A percentile compares a stretch with the other conserved stretches of the same genome.
Conservation (phyloP, 2,888 invertebrate species). For the Molanna angustata region DNA sequence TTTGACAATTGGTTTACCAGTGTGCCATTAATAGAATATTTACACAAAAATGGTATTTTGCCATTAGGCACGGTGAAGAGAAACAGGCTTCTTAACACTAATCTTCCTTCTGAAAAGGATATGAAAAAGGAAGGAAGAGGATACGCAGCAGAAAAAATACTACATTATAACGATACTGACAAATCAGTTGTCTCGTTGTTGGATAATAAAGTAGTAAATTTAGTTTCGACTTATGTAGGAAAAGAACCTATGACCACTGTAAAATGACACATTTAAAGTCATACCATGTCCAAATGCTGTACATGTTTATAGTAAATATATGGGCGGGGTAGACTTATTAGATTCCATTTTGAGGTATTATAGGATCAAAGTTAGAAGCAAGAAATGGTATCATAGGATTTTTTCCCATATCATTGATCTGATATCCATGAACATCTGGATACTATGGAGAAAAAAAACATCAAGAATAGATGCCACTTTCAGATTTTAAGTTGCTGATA, state of each 20-base stretch:
- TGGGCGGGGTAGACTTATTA: too few relatives aligned
- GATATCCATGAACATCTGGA: too few relatives aligned
- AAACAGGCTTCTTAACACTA: background rate
- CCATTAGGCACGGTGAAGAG: background rate
- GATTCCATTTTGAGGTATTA: too few relatives aligned
- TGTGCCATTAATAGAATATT: background rate
- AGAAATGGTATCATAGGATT: too few relatives aligned
- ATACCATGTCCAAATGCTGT: too few relatives aligned
- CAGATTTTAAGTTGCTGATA: background rate
- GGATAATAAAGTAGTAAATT: constrained; percentile 1
- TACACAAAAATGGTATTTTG: background rate
- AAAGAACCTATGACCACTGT: background rate
- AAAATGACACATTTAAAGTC: too few relatives aligned
- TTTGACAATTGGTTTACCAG: constrained; percentile 4
- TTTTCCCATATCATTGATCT: too few relatives aligned
- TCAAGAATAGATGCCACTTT: too few relatives aligned
- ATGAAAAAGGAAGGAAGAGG: background rate
- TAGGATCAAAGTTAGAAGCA: too few relatives aligned
- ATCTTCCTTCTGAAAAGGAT: background rate
- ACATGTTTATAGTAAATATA: too few relatives aligned
- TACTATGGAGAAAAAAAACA: too few relatives aligned
- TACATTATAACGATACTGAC: background rate
- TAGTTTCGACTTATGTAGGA: background rate
- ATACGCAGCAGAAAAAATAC: background rate
- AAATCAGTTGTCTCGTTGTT: background rate